Percentiles rank a stretch among this genome's conserved stretches.
These are phyloP conservation scores for Papilio xuthus DNA, from an alignment of 1,140 invertebrate species.

Conservation along the genomic window DNA sequence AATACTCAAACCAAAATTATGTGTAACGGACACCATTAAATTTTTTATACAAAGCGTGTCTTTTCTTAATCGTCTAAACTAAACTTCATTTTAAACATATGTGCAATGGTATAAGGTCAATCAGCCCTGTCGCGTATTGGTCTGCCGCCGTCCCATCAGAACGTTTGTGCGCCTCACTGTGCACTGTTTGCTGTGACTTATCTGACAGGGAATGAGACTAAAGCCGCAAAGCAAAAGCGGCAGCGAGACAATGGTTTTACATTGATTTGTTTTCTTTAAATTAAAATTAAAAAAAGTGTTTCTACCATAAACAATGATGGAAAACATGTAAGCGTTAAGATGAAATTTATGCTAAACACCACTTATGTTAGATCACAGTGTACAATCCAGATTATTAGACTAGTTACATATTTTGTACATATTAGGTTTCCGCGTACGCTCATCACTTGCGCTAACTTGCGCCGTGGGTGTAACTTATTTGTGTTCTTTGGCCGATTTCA, in stretches of 20 bases:
- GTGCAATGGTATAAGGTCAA: neutral
- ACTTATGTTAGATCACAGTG: neutral
- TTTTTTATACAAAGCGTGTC: too few species aligned
- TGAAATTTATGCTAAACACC: neutral
- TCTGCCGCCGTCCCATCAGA: neutral
- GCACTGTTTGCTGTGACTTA: slow-evolving; percentile 13
- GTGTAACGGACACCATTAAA: too few species aligned
- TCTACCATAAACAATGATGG: neutral
- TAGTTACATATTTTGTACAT: neutral
- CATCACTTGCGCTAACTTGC: slow-evolving; percentile 23
- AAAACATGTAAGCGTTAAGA: neutral
- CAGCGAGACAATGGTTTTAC: neutral
- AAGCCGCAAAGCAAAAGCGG: neutral
- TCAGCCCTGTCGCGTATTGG: neutral
- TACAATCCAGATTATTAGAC: neutral
- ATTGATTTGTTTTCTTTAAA: neutral
- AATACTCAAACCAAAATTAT: neutral
- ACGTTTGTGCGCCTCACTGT: slow-evolving; percentile 6
- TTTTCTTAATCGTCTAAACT: too few species aligned
- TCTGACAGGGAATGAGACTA: slow-evolving; percentile 25
- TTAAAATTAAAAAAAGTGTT: neutral
- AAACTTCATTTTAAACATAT: neutral
- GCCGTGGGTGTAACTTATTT: slow-evolving; percentile 57
- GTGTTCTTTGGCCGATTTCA: slow-evolving; percentile 57
- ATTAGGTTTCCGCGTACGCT: slow-evolving; percentile 22